Base-by-base conservation (phyloP, 2,888 invertebrate genomes). In the Nomada fucata region DNA sequence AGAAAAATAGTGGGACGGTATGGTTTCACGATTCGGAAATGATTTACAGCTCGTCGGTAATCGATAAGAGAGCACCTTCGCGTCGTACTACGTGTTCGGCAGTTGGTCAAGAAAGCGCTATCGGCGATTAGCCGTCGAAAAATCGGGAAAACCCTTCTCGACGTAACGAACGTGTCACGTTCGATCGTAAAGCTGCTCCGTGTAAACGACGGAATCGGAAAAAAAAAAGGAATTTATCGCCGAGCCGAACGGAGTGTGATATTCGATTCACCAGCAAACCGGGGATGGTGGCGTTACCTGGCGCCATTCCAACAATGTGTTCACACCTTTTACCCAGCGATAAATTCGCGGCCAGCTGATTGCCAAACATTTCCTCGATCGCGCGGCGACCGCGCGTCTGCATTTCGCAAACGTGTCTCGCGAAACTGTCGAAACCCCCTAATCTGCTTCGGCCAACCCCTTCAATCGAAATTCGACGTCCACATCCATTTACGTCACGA, bases 291-390 rank as follows among this genome's bases (percentile, higher is more conserved):
- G 83, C 65, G 83, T 67, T 83, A 83, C 80, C 89, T 90, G 90
- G 90, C 89, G 72, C 73, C 65, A 73, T 87, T 89, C 90, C 90
- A 90, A 89, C 86, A 84, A 87, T 88, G 79, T 89, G 89, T 90
- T 90, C 85, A 59, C 81, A 79, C 85, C 86, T 89, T 86, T 86
- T 87, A 75, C 84, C 53, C 57, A 44, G 65, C 84, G 80, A 89
- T 88, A 88, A 88, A 88, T 89, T 81, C 83, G 65, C 47, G 44
- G 18, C 59, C 67, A 29, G 44, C 67, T 70, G 74, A 74, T 76
- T 71, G 73, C 42, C 68, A 42, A 47, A 44, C 52, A 52, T 75
- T 77, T 61, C 53, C 55, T 65, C 67, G 73, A 74, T 72, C 47
- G n/a, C 7, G 5, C 26, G 76, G 73, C 82, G 52, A 73, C 76